Evolutionary conservation across 2,797 vertebrate genomes (phyloP).

Genomic region (Garrulus glandarius): DNA sequence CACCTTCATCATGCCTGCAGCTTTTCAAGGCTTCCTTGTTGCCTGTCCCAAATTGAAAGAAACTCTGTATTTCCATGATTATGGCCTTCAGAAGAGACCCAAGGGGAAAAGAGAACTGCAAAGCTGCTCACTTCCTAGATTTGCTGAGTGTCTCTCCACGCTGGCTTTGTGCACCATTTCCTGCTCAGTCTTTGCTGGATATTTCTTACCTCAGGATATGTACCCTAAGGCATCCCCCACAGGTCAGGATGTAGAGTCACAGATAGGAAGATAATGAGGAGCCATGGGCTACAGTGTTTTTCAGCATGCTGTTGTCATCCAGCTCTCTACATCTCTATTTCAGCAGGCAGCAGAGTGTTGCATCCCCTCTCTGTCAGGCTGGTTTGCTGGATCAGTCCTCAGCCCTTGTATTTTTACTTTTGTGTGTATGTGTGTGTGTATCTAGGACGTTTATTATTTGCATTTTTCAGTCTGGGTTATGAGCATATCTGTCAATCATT

Average conservation of each 20-base stretch:
- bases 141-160: background rate
- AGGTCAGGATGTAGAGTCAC: conserved; percentile 4
- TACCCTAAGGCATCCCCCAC: conserved; percentile 22
- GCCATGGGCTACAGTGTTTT: background rate
- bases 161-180: background rate
- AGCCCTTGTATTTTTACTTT: background rate
- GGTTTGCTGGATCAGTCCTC: background rate
- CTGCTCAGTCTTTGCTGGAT: background rate
- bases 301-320: background rate
- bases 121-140: background rate
- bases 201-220: conserved; percentile 1
- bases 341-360: background rate
- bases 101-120: background rate
- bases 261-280: conserved; percentile 33
- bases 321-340: background rate
- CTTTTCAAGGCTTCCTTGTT: background rate
- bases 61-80: background rate
- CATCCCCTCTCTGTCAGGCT: background rate
- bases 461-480: background rate
- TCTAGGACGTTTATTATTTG: background rate
- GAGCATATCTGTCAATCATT: background rate
- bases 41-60: background rate
- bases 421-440: accelerated
- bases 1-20: background rate
- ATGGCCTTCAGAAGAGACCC: background rate